A percentile compares a stretch with the other conserved stretches of the same genome.
These are phyloP conservation scores for Athripsodes cinereus DNA, from an alignment of 2,888 invertebrate species.

Conservation along the genomic window DNA sequence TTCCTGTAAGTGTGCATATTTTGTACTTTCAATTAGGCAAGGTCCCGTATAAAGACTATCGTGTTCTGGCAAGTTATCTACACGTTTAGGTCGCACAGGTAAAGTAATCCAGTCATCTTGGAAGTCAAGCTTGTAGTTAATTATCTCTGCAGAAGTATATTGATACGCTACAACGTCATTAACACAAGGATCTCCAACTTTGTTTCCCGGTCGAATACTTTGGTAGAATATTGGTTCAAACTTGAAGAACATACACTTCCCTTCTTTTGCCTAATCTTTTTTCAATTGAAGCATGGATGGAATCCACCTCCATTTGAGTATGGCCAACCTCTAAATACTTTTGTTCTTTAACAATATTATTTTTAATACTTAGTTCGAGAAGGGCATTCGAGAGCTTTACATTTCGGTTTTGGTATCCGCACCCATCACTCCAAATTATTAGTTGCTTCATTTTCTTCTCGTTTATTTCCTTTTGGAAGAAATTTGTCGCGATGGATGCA, in stretches of 20 bases:
- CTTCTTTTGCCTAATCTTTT: neutral
- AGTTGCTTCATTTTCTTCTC: neutral
- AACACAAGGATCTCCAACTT: neutral
- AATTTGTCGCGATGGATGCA: neutral
- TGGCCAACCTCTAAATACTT: constrained; percentile 17
- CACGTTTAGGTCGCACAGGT: constrained; percentile 20
- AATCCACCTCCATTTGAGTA: constrained; percentile 14
- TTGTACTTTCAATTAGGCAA: neutral
- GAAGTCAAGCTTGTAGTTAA: constrained; percentile 18
- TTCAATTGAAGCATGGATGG: constrained; percentile 3
- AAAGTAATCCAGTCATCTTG: constrained; percentile 19
- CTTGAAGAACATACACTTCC: neutral
- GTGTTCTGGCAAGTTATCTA: neutral
- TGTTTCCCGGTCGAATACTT: neutral
- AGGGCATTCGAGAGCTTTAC: neutral
- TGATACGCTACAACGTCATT: constrained; percentile 17
- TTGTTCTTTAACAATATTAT: constrained; percentile 13
- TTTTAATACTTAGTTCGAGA: neutral
- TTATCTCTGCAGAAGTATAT: constrained; percentile 14
- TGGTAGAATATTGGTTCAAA: neutral
- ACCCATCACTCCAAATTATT: constrained; percentile 1
- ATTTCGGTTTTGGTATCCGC: neutral
- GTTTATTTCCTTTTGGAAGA: neutral
- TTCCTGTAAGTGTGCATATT: neutral
- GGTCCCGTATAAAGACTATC: neutral